phyloP scores from a whole-genome alignment of 2,113 vertebrate genomes.

The Pangasianodon hypophthalmus region DNA sequence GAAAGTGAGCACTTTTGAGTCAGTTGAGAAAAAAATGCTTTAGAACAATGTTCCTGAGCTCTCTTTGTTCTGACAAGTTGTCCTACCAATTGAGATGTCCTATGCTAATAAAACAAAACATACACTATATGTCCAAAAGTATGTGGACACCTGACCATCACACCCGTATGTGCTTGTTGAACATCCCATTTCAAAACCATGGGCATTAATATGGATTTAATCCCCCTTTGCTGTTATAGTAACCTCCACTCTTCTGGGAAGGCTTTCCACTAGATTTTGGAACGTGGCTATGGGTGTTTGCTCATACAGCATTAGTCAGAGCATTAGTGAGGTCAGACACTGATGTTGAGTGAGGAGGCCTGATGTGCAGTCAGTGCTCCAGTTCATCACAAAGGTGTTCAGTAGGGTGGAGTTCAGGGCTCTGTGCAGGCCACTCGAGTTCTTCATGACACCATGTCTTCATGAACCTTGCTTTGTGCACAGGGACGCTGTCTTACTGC shows the following conservation, averaged over 20 bases:
- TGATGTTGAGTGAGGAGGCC: neutral
- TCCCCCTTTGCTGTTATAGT: neutral
- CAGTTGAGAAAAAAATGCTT: neutral
- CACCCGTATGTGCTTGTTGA: neutral
- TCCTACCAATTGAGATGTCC: neutral
- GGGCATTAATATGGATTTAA: neutral
- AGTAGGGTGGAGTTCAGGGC: neutral
- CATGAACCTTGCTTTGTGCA: neutral
- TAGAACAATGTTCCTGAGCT: neutral
- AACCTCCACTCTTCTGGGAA: neutral
- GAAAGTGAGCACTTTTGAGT: neutral
- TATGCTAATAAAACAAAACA: neutral
- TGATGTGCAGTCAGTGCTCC: neutral
- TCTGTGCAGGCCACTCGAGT: neutral
- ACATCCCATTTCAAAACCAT: neutral
- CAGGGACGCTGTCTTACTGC: neutral
- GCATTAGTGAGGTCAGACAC: neutral
- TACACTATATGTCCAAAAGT: neutral
- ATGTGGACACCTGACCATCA: neutral
- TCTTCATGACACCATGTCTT: neutral
- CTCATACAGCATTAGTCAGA: neutral
- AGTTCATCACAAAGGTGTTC: neutral
- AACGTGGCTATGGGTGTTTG: too few relatives aligned
- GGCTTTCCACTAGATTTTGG: neutral
- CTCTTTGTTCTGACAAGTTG: neutral